Conservation (phyloP, 2,113 vertebrate genomes). For the Python bivittatus region DNA sequence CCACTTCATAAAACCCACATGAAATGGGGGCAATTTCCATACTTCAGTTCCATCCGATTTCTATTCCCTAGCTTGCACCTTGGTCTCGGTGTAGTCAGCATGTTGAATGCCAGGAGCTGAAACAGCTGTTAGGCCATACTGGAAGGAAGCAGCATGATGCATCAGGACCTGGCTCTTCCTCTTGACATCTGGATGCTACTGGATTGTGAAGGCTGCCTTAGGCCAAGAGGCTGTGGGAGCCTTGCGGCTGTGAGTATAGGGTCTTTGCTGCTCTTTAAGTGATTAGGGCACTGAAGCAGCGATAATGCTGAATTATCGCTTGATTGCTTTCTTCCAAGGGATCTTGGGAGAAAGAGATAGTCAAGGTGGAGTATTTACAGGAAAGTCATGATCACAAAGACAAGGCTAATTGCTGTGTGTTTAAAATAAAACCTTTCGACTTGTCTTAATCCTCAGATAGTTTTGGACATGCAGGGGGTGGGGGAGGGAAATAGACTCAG, state of each 20-base stretch:
- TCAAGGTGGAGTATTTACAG: constrained; percentile 76
- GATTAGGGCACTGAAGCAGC: constrained; percentile 86
- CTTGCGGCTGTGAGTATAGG: constrained; percentile 85
- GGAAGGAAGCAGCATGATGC: constrained; percentile 86
- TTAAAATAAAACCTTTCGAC: constrained; percentile 69
- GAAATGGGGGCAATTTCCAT: constrained; percentile 22
- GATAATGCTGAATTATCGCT: constrained; percentile 90
- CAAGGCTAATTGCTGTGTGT: constrained; percentile 72
- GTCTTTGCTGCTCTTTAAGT: constrained; percentile 86
- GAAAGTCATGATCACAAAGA: constrained; percentile 77
- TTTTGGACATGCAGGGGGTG: constrained; percentile 43
- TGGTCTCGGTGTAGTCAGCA: constrained; percentile 59
- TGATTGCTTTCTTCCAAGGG: constrained; percentile 84
- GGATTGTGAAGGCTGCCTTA: constrained; percentile 84
- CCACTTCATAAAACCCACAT: constrained; percentile 13
- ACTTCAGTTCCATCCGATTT: constrained; percentile 40
- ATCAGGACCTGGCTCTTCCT: constrained; percentile 86
- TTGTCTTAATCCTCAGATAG: constrained; percentile 65
- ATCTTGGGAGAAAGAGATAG: constrained; percentile 83
- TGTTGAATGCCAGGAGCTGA: constrained; percentile 89
- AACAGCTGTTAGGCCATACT: constrained; percentile 95
- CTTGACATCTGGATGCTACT: constrained; percentile 94
- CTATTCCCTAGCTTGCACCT: constrained; percentile 12
- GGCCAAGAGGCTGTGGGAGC: constrained; percentile 89
- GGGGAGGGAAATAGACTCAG: constrained; percentile 34